Conservation (phyloP, 2,888 invertebrate species). For the Megamerina dolium region DNA sequence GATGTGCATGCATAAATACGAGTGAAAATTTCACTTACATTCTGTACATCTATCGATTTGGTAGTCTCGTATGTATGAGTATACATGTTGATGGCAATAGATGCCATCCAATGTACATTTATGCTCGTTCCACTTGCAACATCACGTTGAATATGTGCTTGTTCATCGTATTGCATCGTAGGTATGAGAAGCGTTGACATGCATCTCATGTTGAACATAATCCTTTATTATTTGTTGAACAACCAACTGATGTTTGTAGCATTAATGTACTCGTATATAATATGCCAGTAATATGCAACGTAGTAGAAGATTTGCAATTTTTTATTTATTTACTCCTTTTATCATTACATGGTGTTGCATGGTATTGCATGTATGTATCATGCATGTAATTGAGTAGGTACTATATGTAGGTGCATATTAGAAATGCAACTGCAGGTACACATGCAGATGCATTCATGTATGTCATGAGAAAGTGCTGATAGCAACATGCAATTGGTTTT, state of each 20-base stretch:
- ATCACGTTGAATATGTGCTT: not conserved
- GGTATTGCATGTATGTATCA: too few species aligned
- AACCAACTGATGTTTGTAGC: slow-evolving; percentile 1
- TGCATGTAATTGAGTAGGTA: too few species aligned
- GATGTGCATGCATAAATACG: not conserved
- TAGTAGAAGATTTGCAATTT: not conserved
- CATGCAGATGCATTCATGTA: too few species aligned
- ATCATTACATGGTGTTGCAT: too few species aligned
- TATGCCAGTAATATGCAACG: not conserved
- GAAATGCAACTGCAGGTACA: too few species aligned
- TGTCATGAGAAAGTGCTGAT: too few species aligned
- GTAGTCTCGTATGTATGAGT: slow-evolving; percentile 4
- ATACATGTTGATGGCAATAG: not conserved
- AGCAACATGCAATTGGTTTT: too few species aligned
- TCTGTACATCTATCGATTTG: not conserved
- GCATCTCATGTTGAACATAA: slow-evolving; percentile 10
- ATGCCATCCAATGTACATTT: slow-evolving; percentile 2
- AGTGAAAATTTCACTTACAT: too few species aligned
- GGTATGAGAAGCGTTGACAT: slow-evolving; percentile 9
- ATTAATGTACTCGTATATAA: too few species aligned
- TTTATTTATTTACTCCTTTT: too few species aligned
- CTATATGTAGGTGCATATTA: too few species aligned
- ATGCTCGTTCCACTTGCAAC: slow-evolving; percentile 3
- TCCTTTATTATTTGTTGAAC: too few species aligned
- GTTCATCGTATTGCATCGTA: not conserved